Evolutionary conservation across 2,888 invertebrate genomes (phyloP).

Genomic region (Artemia sp.): DNA sequence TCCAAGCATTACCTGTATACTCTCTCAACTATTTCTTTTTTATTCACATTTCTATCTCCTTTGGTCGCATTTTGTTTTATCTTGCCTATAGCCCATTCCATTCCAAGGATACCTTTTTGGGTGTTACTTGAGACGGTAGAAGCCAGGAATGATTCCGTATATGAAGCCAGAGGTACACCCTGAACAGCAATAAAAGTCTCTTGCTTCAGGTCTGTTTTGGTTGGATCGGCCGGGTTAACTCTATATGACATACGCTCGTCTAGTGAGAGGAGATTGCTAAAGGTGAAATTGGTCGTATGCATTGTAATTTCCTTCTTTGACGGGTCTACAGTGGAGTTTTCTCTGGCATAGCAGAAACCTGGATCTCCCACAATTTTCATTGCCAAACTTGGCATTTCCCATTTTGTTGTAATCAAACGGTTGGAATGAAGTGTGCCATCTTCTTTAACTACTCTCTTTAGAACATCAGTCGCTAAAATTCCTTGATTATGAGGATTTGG

Average conservation of each 20-base stretch:
- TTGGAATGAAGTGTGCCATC: constrained; percentile 71
- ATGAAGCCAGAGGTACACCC: constrained; percentile 79
- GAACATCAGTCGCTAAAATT: constrained; percentile 87
- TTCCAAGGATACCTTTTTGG: constrained; percentile 44
- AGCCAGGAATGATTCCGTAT: constrained; percentile 80
- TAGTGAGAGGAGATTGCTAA: constrained; percentile 76
- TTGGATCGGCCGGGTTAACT: constrained; percentile 64
- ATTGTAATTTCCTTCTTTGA: constrained; percentile 61
- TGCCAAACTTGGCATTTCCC: constrained; percentile 89
- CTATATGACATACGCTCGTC: constrained; percentile 79
- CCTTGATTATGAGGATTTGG: constrained; percentile 96
- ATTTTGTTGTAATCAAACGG: constrained; percentile 81
- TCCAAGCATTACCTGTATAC: too few species aligned
- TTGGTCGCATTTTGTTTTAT: too few species aligned
- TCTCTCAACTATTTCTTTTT: too few species aligned
- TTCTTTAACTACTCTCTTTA: constrained; percentile 70
- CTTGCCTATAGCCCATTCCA: too few species aligned
- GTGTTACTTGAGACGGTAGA: constrained; percentile 81
- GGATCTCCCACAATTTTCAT: constrained; percentile 79
- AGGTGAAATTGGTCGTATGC: constrained; percentile 58
- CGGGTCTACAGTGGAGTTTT: constrained; percentile 82
- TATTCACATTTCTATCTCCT: too few species aligned
- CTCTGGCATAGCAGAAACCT: constrained; percentile 82
- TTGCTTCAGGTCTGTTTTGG: constrained; percentile 73
- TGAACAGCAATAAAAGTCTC: constrained; percentile 85